Percentiles rank a stretch among this genome's conserved stretches.
These are phyloP conservation scores for Idaea straminata DNA, from an alignment of 2,888 invertebrate genomes.

Conservation along the genomic window DNA sequence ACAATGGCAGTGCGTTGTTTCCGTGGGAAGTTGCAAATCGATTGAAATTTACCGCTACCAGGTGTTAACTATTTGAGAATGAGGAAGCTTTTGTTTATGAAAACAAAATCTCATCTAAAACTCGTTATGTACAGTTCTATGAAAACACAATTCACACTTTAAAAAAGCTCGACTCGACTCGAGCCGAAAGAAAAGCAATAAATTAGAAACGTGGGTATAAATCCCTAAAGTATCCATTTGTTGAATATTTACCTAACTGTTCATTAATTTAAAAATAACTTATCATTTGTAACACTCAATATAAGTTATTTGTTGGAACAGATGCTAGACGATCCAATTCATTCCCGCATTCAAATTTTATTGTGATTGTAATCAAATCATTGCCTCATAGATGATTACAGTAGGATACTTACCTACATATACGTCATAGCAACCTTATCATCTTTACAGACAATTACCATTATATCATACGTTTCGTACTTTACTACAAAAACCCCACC, in stretches of 20 bases:
- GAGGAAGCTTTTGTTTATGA: conserved; percentile 15
- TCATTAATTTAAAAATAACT: too few species aligned
- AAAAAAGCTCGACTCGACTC: too few species aligned
- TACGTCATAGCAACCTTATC: not conserved
- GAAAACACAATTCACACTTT: not conserved
- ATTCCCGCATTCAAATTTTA: not conserved
- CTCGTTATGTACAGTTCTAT: not conserved
- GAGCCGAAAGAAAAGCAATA: too few species aligned
- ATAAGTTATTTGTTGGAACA: not conserved
- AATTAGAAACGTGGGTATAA: too few species aligned
- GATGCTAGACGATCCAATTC: not conserved
- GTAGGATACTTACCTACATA: not conserved
- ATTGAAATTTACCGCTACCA: conserved; percentile 33
- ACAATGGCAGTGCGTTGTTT: conserved; percentile 49
- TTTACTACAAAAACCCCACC: not conserved
- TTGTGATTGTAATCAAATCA: not conserved
- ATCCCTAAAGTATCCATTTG: too few species aligned
- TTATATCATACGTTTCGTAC: not conserved
- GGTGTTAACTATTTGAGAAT: conserved; percentile 24
- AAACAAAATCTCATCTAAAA: conserved; percentile 3
- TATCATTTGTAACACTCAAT: not conserved
- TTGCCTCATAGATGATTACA: not conserved
- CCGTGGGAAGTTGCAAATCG: conserved; percentile 60
- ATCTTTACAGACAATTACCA: not conserved
- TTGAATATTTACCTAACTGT: too few species aligned